A percentile compares a stretch with the other conserved stretches of the same genome.
These are phyloP conservation scores for Ascaphus truei DNA, from an alignment of 2,113 vertebrate species.

Conservation along the genomic window DNA sequence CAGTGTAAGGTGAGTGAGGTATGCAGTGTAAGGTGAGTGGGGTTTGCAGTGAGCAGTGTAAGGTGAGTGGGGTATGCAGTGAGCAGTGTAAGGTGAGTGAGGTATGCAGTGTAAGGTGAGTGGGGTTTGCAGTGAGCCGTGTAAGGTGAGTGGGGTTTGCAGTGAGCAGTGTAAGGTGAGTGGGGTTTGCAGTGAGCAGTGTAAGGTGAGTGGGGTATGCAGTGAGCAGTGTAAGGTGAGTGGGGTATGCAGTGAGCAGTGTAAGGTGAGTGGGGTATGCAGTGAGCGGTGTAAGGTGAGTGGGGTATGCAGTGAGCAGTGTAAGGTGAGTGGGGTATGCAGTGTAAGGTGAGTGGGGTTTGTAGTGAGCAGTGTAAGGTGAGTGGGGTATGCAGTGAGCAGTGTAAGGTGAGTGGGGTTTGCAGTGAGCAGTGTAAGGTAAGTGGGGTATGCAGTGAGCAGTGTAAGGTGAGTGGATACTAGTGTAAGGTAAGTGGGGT, in stretches of 20 bases:
- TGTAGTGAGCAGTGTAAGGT: too few species aligned
- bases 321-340: slow-evolving; percentile 72
- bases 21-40: slow-evolving; percentile 56
- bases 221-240: slow-evolving; percentile 74
- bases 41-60: slow-evolving; percentile 79
- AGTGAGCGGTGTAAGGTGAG: too few species aligned
- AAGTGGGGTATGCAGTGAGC: slow-evolving; percentile 75
- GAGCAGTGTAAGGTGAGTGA: too few species aligned
- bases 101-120: slow-evolving; percentile 80
- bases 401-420: slow-evolving; percentile 71
- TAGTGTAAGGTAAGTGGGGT: too few species aligned
- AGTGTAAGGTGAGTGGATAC: slow-evolving; percentile 71
- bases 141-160: slow-evolving; percentile 68
- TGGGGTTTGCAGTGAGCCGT: too few species aligned
- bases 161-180: slow-evolving; percentile 82
- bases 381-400: slow-evolving; percentile 72
- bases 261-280: slow-evolving; percentile 64
- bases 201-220: too few species aligned
- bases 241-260: slow-evolving; percentile 77
- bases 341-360: slow-evolving; percentile 71
- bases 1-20: slow-evolving; percentile 72
- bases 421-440: too few species aligned
- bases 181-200: too few species aligned
- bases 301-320: slow-evolving; percentile 77
- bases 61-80: slow-evolving; percentile 59